Evolutionary conservation across 2,888 invertebrate species (phyloP), one percentile per base, ranked within the genome.

Genomic region (Chrysolina americana): DNA sequence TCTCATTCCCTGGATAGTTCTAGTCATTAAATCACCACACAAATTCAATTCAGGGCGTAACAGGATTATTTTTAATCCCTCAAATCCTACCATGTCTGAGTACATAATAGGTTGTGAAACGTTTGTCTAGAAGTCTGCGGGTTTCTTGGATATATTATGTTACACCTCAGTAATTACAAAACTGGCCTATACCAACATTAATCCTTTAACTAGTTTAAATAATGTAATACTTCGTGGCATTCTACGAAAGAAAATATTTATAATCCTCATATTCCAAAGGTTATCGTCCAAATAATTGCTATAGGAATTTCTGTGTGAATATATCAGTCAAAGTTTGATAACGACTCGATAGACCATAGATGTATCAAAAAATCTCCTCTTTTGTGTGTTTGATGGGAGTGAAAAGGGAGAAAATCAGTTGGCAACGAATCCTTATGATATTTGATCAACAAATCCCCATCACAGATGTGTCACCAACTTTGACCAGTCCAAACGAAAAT

Each of bases 401-500:
- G 28, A 28, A 28, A 5, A 28, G n/a, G n/a, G n/a, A n/a, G n/a
- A n/a, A n/a, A n/a, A n/a, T n/a, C n/a, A n/a, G n/a, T n/a, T n/a
- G n/a, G n/a, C n/a, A n/a, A n/a, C n/a, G n/a, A n/a, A n/a, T n/a
- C n/a, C n/a, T n/a, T n/a, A 28, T 3, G 28, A 28, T 5, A 28
- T 5, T 28, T 28, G 28, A 3, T 28, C 28, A 36, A 8, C 36
- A 53, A 53, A 53, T 53, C 28, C 17, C 41, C 9, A 41, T 21
- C 50, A 28, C 9, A 11, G 65, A 36, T 59, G 71, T 78, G 71
- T 76, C 73, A 73, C 75, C 71, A 41, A 6, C 41, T 69, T 66
- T 56, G 76, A 78, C 78, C 78, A 78, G 68, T 73, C 50, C 50
- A 69, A 73, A 73, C 65, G 68, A 74, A 74, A 70, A 75, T 75